Evolutionary conservation across 2,888 invertebrate species (phyloP).

Genomic region (Platynereis dumerilii): DNA sequence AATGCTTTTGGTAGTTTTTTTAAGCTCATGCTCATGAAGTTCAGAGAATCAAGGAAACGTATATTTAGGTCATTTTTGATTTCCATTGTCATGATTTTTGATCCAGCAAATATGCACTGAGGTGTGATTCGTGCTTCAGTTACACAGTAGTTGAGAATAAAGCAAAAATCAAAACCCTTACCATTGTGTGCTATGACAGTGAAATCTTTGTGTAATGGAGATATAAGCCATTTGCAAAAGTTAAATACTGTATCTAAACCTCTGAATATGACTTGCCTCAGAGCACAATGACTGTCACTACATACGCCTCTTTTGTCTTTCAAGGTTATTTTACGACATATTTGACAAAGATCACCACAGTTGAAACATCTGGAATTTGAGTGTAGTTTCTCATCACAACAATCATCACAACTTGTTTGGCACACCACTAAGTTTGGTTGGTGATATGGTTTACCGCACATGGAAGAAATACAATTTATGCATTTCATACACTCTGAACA

Average conservation of each 20-base stretch:
- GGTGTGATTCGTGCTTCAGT: neutral
- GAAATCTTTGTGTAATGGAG: neutral
- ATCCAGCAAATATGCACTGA: neutral
- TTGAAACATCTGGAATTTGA: too few relatives aligned
- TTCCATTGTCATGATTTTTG: neutral
- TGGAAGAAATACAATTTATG: too few relatives aligned
- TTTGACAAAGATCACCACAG: too few relatives aligned
- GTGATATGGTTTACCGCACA: too few relatives aligned
- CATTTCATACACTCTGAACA: too few relatives aligned
- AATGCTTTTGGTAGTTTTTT: constrained; percentile 4
- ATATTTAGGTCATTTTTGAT: constrained; percentile 3
- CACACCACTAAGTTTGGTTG: too few relatives aligned
- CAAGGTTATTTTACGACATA: too few relatives aligned
- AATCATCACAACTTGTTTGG: too few relatives aligned
- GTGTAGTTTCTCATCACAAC: too few relatives aligned
- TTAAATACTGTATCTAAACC: neutral
- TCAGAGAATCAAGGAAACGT: neutral
- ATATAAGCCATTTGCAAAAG: neutral
- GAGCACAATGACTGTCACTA: neutral
- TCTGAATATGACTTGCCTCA: neutral
- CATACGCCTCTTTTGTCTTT: too few relatives aligned
- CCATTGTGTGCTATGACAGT: neutral
- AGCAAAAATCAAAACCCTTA: neutral
- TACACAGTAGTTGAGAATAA: constrained; percentile 1
- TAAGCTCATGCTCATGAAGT: neutral